These are phyloP conservation scores for Meleagris gallopavo DNA, from an alignment of 2,113 vertebrate genomes.

Conservation along the genomic window DNA sequence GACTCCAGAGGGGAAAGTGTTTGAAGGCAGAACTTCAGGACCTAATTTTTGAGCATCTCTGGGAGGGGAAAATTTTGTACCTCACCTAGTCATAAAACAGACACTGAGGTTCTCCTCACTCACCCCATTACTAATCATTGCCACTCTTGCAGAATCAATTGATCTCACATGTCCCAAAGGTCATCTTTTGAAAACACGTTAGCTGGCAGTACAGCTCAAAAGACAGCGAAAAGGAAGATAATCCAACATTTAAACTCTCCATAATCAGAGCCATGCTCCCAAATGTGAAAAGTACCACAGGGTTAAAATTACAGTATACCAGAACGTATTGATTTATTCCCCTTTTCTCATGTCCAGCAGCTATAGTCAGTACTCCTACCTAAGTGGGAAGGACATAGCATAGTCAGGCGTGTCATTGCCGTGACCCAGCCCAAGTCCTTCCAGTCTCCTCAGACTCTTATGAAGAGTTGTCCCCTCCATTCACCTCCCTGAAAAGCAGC, in stretches of 20 bases:
- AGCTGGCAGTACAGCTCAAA: not conserved
- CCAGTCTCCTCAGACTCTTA: not conserved
- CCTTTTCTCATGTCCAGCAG: not conserved
- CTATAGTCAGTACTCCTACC: not conserved
- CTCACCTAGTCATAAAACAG: not conserved
- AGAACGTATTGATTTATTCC: not conserved
- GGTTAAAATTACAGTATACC: not conserved
- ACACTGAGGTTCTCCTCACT: not conserved
- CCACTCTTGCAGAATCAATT: not conserved
- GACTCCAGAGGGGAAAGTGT: not conserved
- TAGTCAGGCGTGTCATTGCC: rapidly evolving
- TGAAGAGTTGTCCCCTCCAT: rapidly evolving
- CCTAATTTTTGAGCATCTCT: not conserved
- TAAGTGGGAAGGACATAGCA: not conserved
- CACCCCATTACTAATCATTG: not conserved
- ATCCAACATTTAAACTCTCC: not conserved
- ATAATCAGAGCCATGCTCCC: not conserved
- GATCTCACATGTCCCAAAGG: not conserved
- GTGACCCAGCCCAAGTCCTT: not conserved
- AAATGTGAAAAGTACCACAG: not conserved
- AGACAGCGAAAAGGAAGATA: not conserved
- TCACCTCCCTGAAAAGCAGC: not conserved
- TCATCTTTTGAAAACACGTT: not conserved
- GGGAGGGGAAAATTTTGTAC: not conserved
- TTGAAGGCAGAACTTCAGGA: not conserved